phyloP scores from a whole-genome alignment of 2,113 vertebrate genomes.

The Eleginops maclovinus region DNA sequence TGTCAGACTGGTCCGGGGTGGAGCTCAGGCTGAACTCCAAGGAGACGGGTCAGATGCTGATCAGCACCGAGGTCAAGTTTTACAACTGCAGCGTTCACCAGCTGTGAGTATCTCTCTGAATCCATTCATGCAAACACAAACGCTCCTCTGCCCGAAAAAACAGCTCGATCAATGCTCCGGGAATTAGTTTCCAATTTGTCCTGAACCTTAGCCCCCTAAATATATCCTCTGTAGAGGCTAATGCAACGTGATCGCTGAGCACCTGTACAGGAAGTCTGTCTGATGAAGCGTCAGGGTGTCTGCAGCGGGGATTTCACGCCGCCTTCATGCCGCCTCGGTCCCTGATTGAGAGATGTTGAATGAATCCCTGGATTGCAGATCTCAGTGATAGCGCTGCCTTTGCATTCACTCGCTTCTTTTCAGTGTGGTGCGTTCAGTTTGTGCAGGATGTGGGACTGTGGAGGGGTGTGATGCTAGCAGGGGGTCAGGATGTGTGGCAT shows the following conservation, averaged over 20 bases:
- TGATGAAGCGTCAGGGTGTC: no score
- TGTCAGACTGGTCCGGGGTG: conserved; percentile 94
- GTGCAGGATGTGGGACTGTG: no score
- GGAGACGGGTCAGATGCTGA: conserved; percentile 94
- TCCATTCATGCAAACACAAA: conserved; percentile 20
- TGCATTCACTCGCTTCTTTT: conserved; percentile 43
- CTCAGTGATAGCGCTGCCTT: conserved; percentile 34
- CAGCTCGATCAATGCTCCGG: conserved; percentile 52
- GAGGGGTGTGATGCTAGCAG: conserved; percentile 15
- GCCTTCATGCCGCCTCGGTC: conserved; percentile 46
- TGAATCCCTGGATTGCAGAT: conserved; percentile 56
- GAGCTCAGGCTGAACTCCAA: conserved; percentile 93
- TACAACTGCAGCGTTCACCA: conserved; percentile 99
- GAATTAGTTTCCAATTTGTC: conserved; percentile 61
- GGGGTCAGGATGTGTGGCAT: conserved; percentile 9
- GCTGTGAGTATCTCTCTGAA: conserved; percentile 86
- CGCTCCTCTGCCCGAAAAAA: conserved; percentile 20
- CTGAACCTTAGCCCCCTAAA: conserved; percentile 58
- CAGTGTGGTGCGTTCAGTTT: conserved; percentile 11
- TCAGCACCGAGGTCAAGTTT: conserved; percentile 98
- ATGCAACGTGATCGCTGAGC: conserved; percentile 62
- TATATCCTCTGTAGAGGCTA: conserved; percentile 64
- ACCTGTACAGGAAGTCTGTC: no score
- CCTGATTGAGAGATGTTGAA: conserved; percentile 62
- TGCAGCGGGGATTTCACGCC: no score